Evolutionary conservation across 2,888 invertebrate species (phyloP), one percentile per base, ranked within the genome.

Genomic region (Lasioglossum figueresi): DNA sequence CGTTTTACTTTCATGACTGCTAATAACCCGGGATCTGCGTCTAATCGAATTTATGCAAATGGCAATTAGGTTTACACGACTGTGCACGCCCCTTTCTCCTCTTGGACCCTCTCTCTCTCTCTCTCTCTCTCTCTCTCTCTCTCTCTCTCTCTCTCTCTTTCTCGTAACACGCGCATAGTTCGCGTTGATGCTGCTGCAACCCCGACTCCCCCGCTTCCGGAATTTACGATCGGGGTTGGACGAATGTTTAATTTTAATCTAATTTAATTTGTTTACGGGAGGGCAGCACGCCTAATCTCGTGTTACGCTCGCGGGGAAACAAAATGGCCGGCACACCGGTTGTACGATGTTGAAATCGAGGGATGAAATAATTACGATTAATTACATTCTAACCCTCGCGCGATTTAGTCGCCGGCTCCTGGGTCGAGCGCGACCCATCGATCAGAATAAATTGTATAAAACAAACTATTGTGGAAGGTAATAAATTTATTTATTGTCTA

Each of bases 1-100:
- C 91, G 91, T 91, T 92, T 92, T 92, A 91, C 91, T 92, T 91
- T 91, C 92, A 91, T 90, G 91, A 88, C 89, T 87, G 89, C 88
- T 91, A 92, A 92, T 92, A 92, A 90, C 88, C 86, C 80, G 85
- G 88, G 90, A 90, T 92, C 88, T 78, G 88, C 87, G 89, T 91
- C 88, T 91, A 91, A 92, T 92, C 90, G 92, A 91, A 92, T 92
- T 92, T 92, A 92, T 92, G 92, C 92, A 92, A 92, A 92, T 91
- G 87, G 87, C 90, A 91, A 92, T 92, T 92, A 91, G 89, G 84
- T 90, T 89, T 91, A 90, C 87, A 89, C 87, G 34, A 34, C 34
- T 66, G 66, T 66, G 66, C 31, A 23, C 66, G 66, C 19, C 34
- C 34, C 66, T 34, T 31, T 10, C 23, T 8, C 34, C 34, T 63